Base-by-base conservation (phyloP, 2,888 invertebrate species). In the Blomia tropicalis region DNA sequence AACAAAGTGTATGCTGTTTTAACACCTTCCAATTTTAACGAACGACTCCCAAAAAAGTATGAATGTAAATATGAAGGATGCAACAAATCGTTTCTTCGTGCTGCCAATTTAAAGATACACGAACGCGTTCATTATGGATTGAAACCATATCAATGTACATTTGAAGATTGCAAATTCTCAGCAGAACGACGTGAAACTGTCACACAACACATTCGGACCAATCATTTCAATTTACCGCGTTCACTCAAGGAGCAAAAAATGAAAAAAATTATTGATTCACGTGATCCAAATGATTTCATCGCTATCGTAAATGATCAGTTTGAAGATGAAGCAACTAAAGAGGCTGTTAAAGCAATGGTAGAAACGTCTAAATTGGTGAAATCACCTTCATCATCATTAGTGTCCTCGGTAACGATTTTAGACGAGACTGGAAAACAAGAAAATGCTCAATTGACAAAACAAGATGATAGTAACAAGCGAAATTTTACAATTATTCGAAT, bases 51-150 rank as follows among this genome's bases (percentile, higher is more conserved):
- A 7, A 22, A n/a, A 47, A 47, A 47, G 51, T 47, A 25, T n/a
- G 22, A 47, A 11, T 47, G 51, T n/a, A 11, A 7, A 11, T 47
- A 47, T n/a, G 51, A 47, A 11, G 23, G 27, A 22, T 47, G 51
- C 22, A 47, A 47, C 22, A 47, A 47, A 27, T 47, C 27, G 23
- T 47, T 47, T 47, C 22, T 47, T 7, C 51, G 51, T 27, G 51
- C 51, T 7, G 22, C 51, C 22, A 47, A 47, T 27, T 27, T 47
- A n/a, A 47, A 47, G 51, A 27, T 47, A 11, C 51, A 47, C 51
- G 11, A 47, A 27, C 22, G 51, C 14, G n/a, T 19, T 22, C 51
- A 47, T 27, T n/a, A 11, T n/a, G 51, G 51, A 7, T n/a, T 47
- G 51, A 22, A 27, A 22, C 51, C 51, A 22, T 47, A 11, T 27